Evolutionary conservation across 1,140 invertebrate species (phyloP).

Genomic region (Protaetia brevitarsis): DNA sequence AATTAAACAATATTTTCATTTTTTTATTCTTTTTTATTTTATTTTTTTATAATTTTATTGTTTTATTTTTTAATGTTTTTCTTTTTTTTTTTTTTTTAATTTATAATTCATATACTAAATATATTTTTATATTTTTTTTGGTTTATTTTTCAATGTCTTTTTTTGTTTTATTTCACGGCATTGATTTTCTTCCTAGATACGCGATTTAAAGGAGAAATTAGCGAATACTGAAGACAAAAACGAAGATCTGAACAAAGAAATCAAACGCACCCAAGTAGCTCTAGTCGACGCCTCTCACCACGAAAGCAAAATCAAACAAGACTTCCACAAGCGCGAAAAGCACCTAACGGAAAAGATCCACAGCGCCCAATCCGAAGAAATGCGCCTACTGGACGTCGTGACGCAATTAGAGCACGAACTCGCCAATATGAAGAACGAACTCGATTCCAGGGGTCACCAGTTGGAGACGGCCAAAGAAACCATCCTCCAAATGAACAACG

Average conservation of each 20-base stretch:
- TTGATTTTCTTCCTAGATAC: not conserved
- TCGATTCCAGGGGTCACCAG: slow-evolving; percentile 20
- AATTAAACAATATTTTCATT: too few relatives aligned
- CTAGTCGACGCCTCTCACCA: not conserved
- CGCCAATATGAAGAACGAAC: slow-evolving; percentile 20
- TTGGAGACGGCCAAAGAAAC: slow-evolving; percentile 10
- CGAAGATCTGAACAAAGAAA: not conserved
- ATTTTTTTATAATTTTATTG: too few relatives aligned
- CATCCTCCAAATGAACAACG: not conserved
- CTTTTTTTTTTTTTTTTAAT: too few relatives aligned
- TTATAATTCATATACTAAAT: too few relatives aligned
- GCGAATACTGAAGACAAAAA: not conserved
- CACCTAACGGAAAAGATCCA: slow-evolving; percentile 5
- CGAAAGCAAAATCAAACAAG: slow-evolving; percentile 14
- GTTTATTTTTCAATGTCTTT: too few relatives aligned
- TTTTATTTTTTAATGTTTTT: too few relatives aligned
- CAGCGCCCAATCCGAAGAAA: slow-evolving; percentile 20
- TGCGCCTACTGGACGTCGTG: slow-evolving; percentile 25
- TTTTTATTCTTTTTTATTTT: too few relatives aligned
- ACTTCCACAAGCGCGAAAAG: not conserved
- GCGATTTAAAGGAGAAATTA: slow-evolving; percentile 17
- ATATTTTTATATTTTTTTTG: too few relatives aligned
- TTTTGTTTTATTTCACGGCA: too few relatives aligned
- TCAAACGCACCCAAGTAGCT: not conserved
- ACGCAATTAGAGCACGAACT: slow-evolving; percentile 26